Evolutionary conservation across 2,888 invertebrate species (phyloP), one percentile per base, ranked within the genome.

Genomic region (Stegophylla sp.): DNA sequence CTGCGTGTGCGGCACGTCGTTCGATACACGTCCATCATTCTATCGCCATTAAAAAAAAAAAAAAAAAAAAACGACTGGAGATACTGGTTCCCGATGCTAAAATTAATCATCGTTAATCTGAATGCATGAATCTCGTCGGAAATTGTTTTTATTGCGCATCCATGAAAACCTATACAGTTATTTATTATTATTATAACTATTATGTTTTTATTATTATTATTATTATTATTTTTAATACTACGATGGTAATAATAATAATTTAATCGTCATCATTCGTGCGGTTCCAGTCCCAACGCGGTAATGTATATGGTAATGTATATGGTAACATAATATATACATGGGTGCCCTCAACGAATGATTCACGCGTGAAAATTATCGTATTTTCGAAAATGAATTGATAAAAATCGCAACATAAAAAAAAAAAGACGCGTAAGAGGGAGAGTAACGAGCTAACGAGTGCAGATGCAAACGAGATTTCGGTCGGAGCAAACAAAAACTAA

Each of bases 91-190:
- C 63, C 63, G 20, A 48, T 51, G 63, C 74, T 74, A 63, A 74
- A 74, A 74, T 74, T 74, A 74, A 74, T 74, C 74, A 74, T 74
- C 74, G 74, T 74, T 63, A 63, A 74, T 74, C 74, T 23, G 23
- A 63, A 63, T 23, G 74, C 63, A 63, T n/a, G 74, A 48, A 74
- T 63, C 63, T 63, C 63, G 63, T 23, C 17, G 63, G 20, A 63
- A 74, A 63, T 63, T 48, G 10, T 74, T 61, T 74, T 74, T 63
- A 74, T 74, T 48, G 34, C 63, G 63, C 23, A 34, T 61, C 61
- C 61, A 20, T 59, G 34, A 51, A 73, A 74, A 63, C 74, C 51
- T 74, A 63, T 74, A 63, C 48, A 34, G 12, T 63, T 34, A 74
- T 74, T 63, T 28, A 72, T 41, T 23, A 56, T 72, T 41, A 56